phyloP scores from a whole-genome alignment of 53 echinoderm and acorn worm genomes.

The Holothuria leucospilota region DNA sequence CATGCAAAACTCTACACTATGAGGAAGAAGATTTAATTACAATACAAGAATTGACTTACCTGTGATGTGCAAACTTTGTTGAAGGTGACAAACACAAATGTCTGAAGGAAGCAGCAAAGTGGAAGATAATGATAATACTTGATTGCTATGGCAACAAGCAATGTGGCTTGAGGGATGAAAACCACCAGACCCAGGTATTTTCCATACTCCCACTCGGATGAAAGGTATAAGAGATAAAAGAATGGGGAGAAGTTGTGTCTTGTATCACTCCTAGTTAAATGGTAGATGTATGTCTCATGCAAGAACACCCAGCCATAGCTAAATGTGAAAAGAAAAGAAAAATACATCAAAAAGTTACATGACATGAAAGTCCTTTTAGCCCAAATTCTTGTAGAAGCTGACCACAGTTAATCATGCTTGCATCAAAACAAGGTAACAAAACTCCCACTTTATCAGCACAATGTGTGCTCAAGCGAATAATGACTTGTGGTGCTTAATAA shows the following conservation, averaged over 20 bases:
- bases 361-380: too few species aligned
- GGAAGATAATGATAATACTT: conserved; percentile 71
- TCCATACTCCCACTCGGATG: conserved; percentile 64
- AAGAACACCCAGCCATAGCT: conserved; percentile 86
- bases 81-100: conserved; percentile 93
- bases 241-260: conserved; percentile 94
- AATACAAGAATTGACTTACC: conserved; percentile 52
- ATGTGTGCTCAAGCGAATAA: too few species aligned
- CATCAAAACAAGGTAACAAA: too few species aligned
- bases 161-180: conserved; percentile 81
- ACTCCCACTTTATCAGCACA: too few species aligned
- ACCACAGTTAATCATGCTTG: too few species aligned
- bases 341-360: too few species aligned
- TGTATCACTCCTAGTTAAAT: conserved; percentile 85
- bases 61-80: conserved; percentile 99
- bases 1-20: too few species aligned
- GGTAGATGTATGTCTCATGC: conserved; percentile 88
- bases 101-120: conserved; percentile 91
- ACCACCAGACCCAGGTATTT: conserved; percentile 63
- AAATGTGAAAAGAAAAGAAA: not conserved
- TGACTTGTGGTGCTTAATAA: too few species aligned
- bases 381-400: too few species aligned
- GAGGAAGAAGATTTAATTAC: too few species aligned
- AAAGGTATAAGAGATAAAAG: conserved; percentile 95
- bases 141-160: conserved; percentile 78